Conservation (phyloP, 2,113 vertebrate species). For the Strigops habroptila region DNA sequence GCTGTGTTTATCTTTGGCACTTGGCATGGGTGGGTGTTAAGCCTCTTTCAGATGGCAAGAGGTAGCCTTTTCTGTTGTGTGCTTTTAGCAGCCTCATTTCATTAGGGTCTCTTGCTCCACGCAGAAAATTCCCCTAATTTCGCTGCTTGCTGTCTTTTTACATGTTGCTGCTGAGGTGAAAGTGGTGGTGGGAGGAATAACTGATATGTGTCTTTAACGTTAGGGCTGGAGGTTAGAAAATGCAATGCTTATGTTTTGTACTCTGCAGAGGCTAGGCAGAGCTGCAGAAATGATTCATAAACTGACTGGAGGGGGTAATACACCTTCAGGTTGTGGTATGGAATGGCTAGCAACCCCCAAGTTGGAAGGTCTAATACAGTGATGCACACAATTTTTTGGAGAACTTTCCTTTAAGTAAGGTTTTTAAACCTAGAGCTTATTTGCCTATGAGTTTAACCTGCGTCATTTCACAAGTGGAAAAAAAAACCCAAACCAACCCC, state of each 20-base stretch:
- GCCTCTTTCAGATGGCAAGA: background rate
- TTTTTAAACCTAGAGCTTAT: background rate
- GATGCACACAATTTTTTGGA: rapidly evolving
- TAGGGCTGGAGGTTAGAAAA: background rate
- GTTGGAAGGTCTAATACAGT: background rate
- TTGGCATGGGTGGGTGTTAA: background rate
- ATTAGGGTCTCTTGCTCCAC: background rate
- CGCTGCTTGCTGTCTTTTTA: rapidly evolving
- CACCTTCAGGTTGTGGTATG: background rate
- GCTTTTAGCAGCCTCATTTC: background rate
- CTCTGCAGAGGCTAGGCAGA: background rate
- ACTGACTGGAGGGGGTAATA: background rate
- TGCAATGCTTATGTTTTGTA: background rate
- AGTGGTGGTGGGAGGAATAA: background rate
- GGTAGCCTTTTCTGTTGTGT: background rate
- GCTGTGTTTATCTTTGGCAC: background rate
- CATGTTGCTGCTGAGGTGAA: background rate
- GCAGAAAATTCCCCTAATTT: background rate
- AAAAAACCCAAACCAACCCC: too few relatives aligned
- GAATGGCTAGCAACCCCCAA: background rate
- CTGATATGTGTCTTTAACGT: background rate
- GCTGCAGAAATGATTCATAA: background rate
- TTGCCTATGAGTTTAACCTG: background rate
- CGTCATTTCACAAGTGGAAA: background rate
- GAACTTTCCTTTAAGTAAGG: background rate